Base-by-base conservation (phyloP, 1,140 invertebrate genomes). In the Pogonus chalceus region DNA sequence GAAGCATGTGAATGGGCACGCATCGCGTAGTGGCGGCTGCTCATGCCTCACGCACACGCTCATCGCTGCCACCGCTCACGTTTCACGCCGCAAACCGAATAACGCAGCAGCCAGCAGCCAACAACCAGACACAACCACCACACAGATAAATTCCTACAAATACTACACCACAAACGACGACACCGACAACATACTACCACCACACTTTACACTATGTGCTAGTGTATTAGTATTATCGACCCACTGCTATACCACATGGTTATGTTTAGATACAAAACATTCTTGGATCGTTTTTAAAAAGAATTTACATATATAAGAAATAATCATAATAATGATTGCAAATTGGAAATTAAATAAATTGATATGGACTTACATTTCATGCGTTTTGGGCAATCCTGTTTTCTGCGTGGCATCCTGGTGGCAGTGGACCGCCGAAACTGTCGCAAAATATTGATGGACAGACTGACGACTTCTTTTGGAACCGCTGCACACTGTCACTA, bases 321-420 rank as follows among this genome's bases (percentile, higher is more conserved):
- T 35, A 7, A 35, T 35, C 14, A 9, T 35, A 9, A 35, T 14
- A 35, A 9, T 35, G 14, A 9, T 35, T 35, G 31, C 7, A 35
- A 14, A 35, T 47, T 12, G 10, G 16, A 47, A 47, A 47, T 7
- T 21, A 16, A 47, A 21, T n/a, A n/a, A n/a, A n/a, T n/a, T n/a
- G n/a, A n/a, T n/a, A 35, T n/a, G 12, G 18, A 71, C 79, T 79
- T 76, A 81, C 79, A 79, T 79, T 80, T 78, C 72, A 80, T 78
- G 60, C 77, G 71, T 68, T 80, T 79, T 20, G 79, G 79, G 63
- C 78, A 78, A 65, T 79, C 72, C 68, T 81, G 79, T 69, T 81
- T 81, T 60, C 77, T 70, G 62, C 79, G 74, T 58, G 78, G 76
- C 79, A 81, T 81, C 63, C 60, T 69, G 61, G 48, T 55, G 52